Conservation (phyloP, 1,140 invertebrate species). For the Bilobella aurantiaca region DNA sequence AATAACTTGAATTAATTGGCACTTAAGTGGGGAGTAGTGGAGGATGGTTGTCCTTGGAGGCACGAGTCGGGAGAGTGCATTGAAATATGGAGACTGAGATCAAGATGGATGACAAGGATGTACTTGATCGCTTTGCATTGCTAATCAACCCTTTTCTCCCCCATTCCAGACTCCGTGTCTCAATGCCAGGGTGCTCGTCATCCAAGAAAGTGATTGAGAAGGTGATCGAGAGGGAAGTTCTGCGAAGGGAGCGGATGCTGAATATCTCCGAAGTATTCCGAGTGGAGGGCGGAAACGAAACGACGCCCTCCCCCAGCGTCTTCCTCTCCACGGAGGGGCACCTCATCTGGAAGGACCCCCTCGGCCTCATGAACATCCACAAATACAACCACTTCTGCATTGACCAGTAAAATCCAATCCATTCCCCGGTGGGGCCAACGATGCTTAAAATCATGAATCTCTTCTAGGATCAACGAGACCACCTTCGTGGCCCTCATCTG, state of each 20-base stretch:
- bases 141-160: too few relatives aligned
- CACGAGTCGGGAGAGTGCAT: too few relatives aligned
- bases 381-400: conserved; percentile 27
- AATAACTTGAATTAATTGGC: too few relatives aligned
- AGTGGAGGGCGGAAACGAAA: background rate
- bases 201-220: background rate
- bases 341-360: conserved; percentile 23
- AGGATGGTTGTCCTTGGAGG: too few relatives aligned
- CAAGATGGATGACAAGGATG: too few relatives aligned
- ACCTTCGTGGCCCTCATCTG: conserved; percentile 30
- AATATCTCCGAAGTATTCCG: background rate
- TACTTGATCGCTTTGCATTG: too few relatives aligned
- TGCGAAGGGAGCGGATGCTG: background rate
- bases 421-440: too few relatives aligned
- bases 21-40: too few relatives aligned
- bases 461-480: conserved; percentile 26
- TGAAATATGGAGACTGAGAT: too few relatives aligned
- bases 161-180: background rate
- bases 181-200: background rate
- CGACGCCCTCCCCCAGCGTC: background rate
- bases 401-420: conserved; percentile 27
- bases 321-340: conserved; percentile 23
- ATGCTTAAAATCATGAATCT: too few relatives aligned
- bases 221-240: background rate
- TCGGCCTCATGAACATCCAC: conserved; percentile 16